phyloP scores from a whole-genome alignment of 2,113 vertebrate genomes.

The Sinocyclocheilus maitianheensis region DNA sequence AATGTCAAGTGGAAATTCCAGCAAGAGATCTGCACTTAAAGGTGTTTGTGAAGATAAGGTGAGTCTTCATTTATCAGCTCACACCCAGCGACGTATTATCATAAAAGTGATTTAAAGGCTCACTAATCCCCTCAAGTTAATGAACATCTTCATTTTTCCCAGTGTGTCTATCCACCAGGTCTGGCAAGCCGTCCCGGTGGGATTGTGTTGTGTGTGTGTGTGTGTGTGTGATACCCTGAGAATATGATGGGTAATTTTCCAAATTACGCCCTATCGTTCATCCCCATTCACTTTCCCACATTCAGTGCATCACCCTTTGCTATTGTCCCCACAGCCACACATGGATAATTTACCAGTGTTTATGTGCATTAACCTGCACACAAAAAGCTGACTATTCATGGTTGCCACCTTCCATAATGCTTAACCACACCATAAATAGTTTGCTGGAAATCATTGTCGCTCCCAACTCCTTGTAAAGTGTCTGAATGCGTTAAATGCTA shows the following conservation, averaged over 20 bases:
- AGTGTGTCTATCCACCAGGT: slow-evolving; percentile 77
- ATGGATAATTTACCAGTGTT: slow-evolving; percentile 56
- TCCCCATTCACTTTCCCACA: slow-evolving; percentile 53
- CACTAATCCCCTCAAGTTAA: slow-evolving; percentile 89
- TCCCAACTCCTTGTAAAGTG: slow-evolving; percentile 50
- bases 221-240: slow-evolving; percentile 76
- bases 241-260: slow-evolving; percentile 62
- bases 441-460: slow-evolving; percentile 40
- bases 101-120: slow-evolving; percentile 90
- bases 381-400: slow-evolving; percentile 57
- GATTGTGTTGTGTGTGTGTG: slow-evolving; percentile 65
- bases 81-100: slow-evolving; percentile 91
- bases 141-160: slow-evolving; percentile 94
- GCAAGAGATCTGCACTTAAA: slow-evolving; percentile 81
- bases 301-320: slow-evolving; percentile 50
- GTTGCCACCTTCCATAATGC: slow-evolving; percentile 53
- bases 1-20: slow-evolving; percentile 83
- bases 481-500: slow-evolving; percentile 31
- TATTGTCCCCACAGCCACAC: slow-evolving; percentile 55
- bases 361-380: slow-evolving; percentile 56
- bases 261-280: slow-evolving; percentile 59
- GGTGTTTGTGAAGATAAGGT: slow-evolving; percentile 90
- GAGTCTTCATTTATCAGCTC: slow-evolving; percentile 85
- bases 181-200: slow-evolving; percentile 81
- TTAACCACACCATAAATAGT: slow-evolving; percentile 46